A percentile compares a stretch with the other conserved stretches of the same genome.
Evolutionary conservation across 1,140 invertebrate species (phyloP).

Genomic region (Drosophila melanogaster): Release_6_plus_ISO1_MT NT_033777.3:6075001-6075500

Average conservation of each 20-base stretch:
- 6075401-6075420: conserved; percentile 35
- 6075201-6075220: conserved; percentile 6
- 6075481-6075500: too few relatives aligned
- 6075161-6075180: conserved; percentile 81
- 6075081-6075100: conserved; percentile 83
- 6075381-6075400: conserved; percentile 63
- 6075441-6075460: background rate
- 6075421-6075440: conserved; percentile 7
- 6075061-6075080: conserved; percentile 81
- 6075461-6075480: too few relatives aligned
- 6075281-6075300: conserved; percentile 19
- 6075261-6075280: conserved; percentile 16
- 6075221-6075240: conserved; percentile 55
- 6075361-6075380: conserved; percentile 72
- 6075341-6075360: conserved; percentile 53
- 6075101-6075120: conserved; percentile 55
- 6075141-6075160: background rate
- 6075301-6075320: background rate
- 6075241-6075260: conserved; percentile 63
- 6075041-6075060: conserved; percentile 81
- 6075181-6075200: conserved; percentile 76
- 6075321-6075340: conserved; percentile 45
- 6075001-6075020: conserved; percentile 78
- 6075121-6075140: background rate
- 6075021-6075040: conserved; percentile 78